Base-by-base conservation (phyloP, 2,113 vertebrate species). In the Lagopus leucura region DNA sequence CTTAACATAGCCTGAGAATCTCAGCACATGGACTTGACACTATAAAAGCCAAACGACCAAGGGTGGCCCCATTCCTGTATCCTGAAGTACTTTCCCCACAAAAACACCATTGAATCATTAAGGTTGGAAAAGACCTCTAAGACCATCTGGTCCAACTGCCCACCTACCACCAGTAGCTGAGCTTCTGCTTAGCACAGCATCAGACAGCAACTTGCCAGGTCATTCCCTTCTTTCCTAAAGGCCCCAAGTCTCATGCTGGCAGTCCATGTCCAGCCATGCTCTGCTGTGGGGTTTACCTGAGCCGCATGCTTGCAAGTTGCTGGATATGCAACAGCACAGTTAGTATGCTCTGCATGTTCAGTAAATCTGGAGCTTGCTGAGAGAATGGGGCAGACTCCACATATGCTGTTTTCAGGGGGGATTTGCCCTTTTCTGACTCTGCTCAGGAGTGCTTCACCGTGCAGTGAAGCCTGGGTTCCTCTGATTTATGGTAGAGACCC, bases 361-460 rank as follows among this genome's bases (percentile, higher is more conserved):
- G 32, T 47, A 75, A 88, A 66, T 43, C 50, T 20, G 5, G 25
- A 66, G 34, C 13, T 69, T 45, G 27, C 65, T 14, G 48, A 25
- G 16, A 85, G 45, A 66, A 75, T 42, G 42, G 50, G 45, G 45
- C 32, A 88, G 83, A 63, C n/a, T 67, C 36, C 71, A 63, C 3
- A 38, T 14, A 34, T 5, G 52, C 50, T 20, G 13, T 34, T 92
- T 85, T 61, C 61, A 48, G 80, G 57, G 52, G 30, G 52, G 82
- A 82, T 79, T 28, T 86, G 54, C 58, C 72, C 69, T 83, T 92
- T 92, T 76, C 84, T 55, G n/a, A 40, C 19, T 32, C 45, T 52
- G 18, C 66, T 61, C 3, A 0, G 36, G 78, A 86, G 57, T 4
- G n/a, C 7, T 42, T 92, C 4, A 0, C 42, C n/a, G 30, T 88